A percentile compares a stretch with the other conserved stretches of the same genome.
Evolutionary conservation across 2,113 vertebrate genomes (phyloP).

Genomic region (Potamarius usumacintae): DNA sequence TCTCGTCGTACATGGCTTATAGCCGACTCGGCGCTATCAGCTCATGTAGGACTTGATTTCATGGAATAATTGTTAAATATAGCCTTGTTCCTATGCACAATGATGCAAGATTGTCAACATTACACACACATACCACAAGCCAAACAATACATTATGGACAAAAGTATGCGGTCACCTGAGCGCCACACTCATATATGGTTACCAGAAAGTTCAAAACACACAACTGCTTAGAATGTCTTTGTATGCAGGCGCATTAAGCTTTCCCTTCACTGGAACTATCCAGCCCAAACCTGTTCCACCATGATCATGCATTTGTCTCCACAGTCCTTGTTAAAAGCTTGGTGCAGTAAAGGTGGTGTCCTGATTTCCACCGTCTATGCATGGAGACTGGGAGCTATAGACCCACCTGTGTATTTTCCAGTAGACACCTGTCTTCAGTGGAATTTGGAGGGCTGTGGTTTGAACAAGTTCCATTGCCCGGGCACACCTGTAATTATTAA

Average conservation of each 20-base stretch:
- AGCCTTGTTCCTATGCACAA: background rate
- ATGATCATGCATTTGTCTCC: too few species aligned
- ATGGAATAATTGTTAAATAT: background rate
- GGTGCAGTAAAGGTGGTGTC: too few species aligned
- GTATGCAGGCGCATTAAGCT: background rate
- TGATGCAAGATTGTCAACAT: background rate
- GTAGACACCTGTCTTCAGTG: background rate
- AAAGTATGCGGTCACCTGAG: background rate
- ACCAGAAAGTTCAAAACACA: background rate
- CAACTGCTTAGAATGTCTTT: background rate
- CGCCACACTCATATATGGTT: background rate
- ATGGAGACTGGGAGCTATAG: background rate
- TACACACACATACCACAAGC: background rate
- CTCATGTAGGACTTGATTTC: too few species aligned
- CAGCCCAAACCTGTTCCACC: background rate
- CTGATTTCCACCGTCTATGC: too few species aligned
- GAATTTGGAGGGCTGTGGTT: background rate
- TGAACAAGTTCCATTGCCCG: constrained; percentile 40
- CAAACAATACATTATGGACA: background rate
- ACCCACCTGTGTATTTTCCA: background rate
- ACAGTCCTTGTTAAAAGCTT: too few species aligned
- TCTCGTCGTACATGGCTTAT: too few species aligned
- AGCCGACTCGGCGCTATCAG: too few species aligned
- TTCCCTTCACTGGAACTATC: background rate
- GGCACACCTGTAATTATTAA: constrained; percentile 34